Evolutionary conservation across 2,888 invertebrate genomes (phyloP), one percentile per base, ranked within the genome.

Genomic region (Penaeus monodon): DNA sequence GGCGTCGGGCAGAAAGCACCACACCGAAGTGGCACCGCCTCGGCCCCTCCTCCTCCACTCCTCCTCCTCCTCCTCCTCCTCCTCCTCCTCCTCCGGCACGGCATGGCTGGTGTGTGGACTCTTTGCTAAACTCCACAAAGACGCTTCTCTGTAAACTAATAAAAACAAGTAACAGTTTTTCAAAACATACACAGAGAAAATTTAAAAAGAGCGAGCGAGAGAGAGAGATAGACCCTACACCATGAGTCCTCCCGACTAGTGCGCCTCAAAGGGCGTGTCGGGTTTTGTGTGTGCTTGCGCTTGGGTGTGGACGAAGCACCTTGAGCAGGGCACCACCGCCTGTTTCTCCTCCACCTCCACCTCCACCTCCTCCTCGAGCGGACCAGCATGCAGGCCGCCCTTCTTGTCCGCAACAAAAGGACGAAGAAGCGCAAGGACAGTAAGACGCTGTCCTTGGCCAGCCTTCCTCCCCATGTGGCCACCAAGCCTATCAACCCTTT

Each of bases 301-400:
- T 57, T 57, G 57, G 57, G 57, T 57, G 57, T 57, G 81, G 44
- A 14, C 33, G 68, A n/a, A 33, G n/a, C 70, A 57, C 63, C 79
- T 63, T 68, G 84, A 66, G 68, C 77, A 77, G 22, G 63, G 84
- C 78, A 44, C 66, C 24, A 49, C 57, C 68, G n/a, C 27, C 74
- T 76, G 74, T 81, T 85, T 33, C n/a, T 64, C 63, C 68, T 66
- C 68, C 66, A 68, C 68, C 73, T 66, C 68, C 76, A 44, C 66
- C 65, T 86, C 74, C 64, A 33, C 64, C 20, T 27, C 70, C 22
- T 27, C 66, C 20, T 65, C 57, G 64, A 66, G 66, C 49, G 77
- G 77, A 44, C 85, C 66, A 88, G 74, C 76, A 89, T 89, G 89
- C 89, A 89, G 77, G 89, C 89, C 70, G 89, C 89, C 33, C 81